Evolutionary conservation across 1,140 invertebrate species (phyloP), one percentile per base, ranked within the genome.

Genomic region (Whitmania pigra): DNA sequence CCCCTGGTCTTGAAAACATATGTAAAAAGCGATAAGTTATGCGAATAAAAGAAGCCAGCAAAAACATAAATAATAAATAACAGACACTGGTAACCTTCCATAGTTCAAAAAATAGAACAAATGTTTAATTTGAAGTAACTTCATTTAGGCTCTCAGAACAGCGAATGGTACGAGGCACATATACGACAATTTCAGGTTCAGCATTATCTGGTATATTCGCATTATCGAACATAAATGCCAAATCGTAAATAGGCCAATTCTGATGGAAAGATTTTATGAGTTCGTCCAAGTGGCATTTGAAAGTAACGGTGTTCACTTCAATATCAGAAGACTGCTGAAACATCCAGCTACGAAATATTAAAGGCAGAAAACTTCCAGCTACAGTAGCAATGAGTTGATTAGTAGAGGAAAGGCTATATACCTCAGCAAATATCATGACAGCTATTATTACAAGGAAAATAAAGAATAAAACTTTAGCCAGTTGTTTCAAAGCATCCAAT

Each of bases 381-480:
- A 81, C 67, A 1, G 80, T 80, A 20, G 80, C 80, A 22, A 80
- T 54, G 0, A 78, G 80, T 71, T 80, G 80, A 76, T 81, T 81
- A 31, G 80, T 80, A 20, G 80, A 79, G 3, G 79, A 81, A 67
- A 81, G 78, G 68, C 77, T 75, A 66, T 77, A 76, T 0, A 79
- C 77, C 67, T 79, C 79, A 53, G 79, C 79, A 74, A 81, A 81
- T 0, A 79, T 78, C 78, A 81, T 78, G 18, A 81, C 80, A 49
- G 80, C 79, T 31, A 81, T 78, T 77, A 80, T 78, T 9, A 81
- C 80, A 74, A 81, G 80, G 70, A 78, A 77, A 2, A 81, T 71
- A 72, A 81, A 81, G 13, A 79, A 73, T 13, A 81, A 77, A 71
- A 80, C 80, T n/a, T 78, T 79, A 53, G 78, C 75, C 71, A 81